phyloP scores from a whole-genome alignment of 2,113 vertebrate genomes.

The Tylochromis polylepis region DNA sequence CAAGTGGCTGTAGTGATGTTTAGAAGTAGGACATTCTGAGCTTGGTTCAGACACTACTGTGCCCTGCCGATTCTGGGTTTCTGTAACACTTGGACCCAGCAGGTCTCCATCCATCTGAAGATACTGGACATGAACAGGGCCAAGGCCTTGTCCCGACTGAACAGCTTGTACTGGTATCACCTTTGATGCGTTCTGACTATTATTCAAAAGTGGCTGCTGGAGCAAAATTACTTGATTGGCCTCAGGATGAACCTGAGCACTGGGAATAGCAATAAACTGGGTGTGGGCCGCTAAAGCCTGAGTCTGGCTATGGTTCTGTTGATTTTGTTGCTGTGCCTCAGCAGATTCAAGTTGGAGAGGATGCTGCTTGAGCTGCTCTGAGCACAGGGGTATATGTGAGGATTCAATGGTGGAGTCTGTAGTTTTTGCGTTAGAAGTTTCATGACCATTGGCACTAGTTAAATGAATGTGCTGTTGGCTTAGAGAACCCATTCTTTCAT shows the following conservation, averaged over 20 bases:
- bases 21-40: slow-evolving; percentile 80
- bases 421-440: slow-evolving; percentile 78
- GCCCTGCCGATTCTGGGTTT: slow-evolving; percentile 76
- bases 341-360: slow-evolving; percentile 80
- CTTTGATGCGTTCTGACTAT: slow-evolving; percentile 79
- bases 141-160: slow-evolving; percentile 64
- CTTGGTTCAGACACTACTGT: slow-evolving; percentile 75
- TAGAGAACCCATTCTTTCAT: slow-evolving; percentile 78
- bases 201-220: slow-evolving; percentile 85
- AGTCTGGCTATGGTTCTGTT: slow-evolving; percentile 69
- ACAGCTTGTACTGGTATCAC: slow-evolving; percentile 69
- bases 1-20: slow-evolving; percentile 84
- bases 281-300: slow-evolving; percentile 74
- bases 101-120: slow-evolving; percentile 87
- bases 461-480: slow-evolving; percentile 79
- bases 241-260: slow-evolving; percentile 85
- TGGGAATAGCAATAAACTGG: slow-evolving; percentile 84
- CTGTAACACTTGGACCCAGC: slow-evolving; percentile 76
- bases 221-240: slow-evolving; percentile 84
- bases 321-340: slow-evolving; percentile 79
- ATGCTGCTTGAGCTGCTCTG: slow-evolving; percentile 84
- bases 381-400: slow-evolving; percentile 74
- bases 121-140: slow-evolving; percentile 74
- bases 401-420: slow-evolving; percentile 76
- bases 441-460: slow-evolving; percentile 69